These are phyloP conservation scores for Ceuthmochares aereus DNA, from an alignment of 2,113 vertebrate genomes.

Conservation along the genomic window DNA sequence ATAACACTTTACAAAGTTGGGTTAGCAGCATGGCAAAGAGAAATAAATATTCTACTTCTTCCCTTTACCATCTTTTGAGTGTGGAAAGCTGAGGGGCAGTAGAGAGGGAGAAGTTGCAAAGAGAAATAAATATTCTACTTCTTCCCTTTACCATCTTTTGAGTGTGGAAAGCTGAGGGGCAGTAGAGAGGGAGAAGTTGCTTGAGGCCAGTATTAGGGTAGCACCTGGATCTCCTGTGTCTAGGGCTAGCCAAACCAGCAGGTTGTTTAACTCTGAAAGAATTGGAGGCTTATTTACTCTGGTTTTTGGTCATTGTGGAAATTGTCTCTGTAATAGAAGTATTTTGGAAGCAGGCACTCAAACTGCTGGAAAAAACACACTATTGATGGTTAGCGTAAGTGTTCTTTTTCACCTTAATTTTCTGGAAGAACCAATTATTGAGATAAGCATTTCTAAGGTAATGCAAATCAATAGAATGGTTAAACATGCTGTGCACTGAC, in stretches of 20 bases:
- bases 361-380: not conserved
- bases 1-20: not conserved
- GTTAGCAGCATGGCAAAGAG: not conserved
- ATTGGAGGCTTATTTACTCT: not conserved
- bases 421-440: not conserved
- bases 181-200: not conserved
- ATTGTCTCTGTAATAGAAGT: not conserved
- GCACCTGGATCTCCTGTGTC: not conserved
- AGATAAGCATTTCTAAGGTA: not conserved
- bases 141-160: not conserved
- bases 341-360: not conserved
- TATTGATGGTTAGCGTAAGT: not conserved
- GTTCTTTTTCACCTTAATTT: not conserved
- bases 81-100: not conserved
- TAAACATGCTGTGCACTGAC: not conserved
- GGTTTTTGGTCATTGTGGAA: not conserved
- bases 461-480: not conserved
- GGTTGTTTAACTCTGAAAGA: not conserved
- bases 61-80: not conserved
- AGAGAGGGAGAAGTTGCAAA: not conserved
- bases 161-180: not conserved
- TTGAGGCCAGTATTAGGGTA: not conserved
- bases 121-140: not conserved
- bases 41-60: not conserved
- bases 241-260: not conserved